These are phyloP conservation scores for Acanthopagrus latus DNA, from an alignment of 2,797 vertebrate genomes.

Conservation along the genomic window DNA sequence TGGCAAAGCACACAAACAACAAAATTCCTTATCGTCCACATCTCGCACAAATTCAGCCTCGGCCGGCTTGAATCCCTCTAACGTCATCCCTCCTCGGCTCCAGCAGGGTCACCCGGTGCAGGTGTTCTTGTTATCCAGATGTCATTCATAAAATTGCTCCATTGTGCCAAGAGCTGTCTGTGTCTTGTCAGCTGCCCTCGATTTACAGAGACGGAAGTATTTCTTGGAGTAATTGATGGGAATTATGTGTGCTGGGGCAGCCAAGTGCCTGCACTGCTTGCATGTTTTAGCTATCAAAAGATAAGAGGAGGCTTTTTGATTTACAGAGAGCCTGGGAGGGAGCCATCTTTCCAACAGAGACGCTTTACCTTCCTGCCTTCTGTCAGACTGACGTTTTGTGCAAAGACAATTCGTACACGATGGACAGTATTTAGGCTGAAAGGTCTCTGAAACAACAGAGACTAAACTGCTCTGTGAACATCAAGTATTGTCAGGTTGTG, in stretches of 20 bases:
- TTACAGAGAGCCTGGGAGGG: slow-evolving; percentile 62
- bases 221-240: slow-evolving; percentile 77
- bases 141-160: slow-evolving; percentile 74
- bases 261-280: slow-evolving; percentile 66
- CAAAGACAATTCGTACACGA: neutral
- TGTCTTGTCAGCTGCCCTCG: slow-evolving; percentile 74
- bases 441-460: slow-evolving; percentile 6
- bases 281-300: slow-evolving; percentile 80
- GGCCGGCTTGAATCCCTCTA: slow-evolving; percentile 22
- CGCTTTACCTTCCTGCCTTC: slow-evolving; percentile 50
- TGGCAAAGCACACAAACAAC: slow-evolving; percentile 53
- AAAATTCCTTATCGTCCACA: slow-evolving; percentile 45
- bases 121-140: slow-evolving; percentile 79
- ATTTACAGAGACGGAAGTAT: slow-evolving; percentile 78
- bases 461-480: too few relatives aligned
- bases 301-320: slow-evolving; percentile 73
- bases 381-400: slow-evolving; percentile 34
- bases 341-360: slow-evolving; percentile 59
- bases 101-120: slow-evolving; percentile 78
- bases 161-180: slow-evolving; percentile 75
- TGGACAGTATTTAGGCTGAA: neutral
- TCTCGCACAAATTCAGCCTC: slow-evolving; percentile 35
- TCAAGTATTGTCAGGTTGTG: neutral
- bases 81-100: slow-evolving; percentile 39
- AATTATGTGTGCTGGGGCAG: slow-evolving; percentile 64